Evolutionary conservation across 2,797 vertebrate genomes (phyloP).

Genomic region (Cossypha dichroa): DNA sequence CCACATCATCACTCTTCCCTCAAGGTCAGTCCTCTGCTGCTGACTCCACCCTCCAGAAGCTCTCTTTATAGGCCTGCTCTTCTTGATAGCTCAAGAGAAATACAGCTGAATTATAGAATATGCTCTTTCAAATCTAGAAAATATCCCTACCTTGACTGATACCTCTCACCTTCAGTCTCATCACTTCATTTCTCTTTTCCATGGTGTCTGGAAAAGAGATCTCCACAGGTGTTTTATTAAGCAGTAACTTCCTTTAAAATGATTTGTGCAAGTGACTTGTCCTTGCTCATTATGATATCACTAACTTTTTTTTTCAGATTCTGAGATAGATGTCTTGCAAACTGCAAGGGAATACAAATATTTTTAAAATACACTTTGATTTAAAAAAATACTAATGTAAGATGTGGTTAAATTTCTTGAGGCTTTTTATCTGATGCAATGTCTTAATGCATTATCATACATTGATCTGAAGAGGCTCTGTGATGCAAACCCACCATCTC

Average conservation of each 20-base stretch:
- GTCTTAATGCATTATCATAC: background rate
- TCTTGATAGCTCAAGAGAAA: background rate
- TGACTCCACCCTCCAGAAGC: background rate
- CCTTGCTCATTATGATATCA: background rate
- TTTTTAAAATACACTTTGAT: background rate
- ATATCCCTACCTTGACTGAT: background rate
- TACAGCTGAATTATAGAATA: background rate
- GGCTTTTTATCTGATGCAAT: background rate
- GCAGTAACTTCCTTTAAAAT: background rate
- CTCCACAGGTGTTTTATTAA: background rate
- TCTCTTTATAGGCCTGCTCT: background rate
- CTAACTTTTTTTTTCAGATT: background rate
- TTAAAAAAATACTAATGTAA: background rate
- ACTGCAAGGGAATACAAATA: background rate
- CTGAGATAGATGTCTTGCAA: background rate
- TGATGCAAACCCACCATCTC: background rate
- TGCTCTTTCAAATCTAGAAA: background rate
- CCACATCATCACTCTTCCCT: fast-evolving
- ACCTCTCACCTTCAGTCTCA: background rate
- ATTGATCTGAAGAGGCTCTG: background rate
- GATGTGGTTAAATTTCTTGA: background rate
- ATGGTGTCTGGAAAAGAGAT: background rate
- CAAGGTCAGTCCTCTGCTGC: background rate
- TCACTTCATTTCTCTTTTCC: background rate
- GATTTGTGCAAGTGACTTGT: background rate